Evolutionary conservation across 2,113 vertebrate species (phyloP).

Genomic region (Peromyscus californicus): DNA sequence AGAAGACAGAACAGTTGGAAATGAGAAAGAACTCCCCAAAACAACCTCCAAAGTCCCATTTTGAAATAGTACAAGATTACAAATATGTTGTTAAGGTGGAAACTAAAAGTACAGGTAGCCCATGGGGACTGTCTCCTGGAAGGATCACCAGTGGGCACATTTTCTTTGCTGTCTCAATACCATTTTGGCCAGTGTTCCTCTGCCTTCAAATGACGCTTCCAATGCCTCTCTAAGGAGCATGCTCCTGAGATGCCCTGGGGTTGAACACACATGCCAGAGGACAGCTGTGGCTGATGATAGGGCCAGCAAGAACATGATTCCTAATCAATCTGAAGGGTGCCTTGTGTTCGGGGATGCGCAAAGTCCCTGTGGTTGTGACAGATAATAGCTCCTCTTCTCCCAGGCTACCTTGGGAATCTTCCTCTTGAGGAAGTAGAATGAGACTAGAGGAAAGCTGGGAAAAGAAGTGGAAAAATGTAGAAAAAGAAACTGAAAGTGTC

Average conservation of each 20-base stretch:
- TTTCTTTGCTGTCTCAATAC: not conserved
- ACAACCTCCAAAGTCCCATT: not conserved
- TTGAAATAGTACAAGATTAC: not conserved
- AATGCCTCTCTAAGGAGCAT: not conserved
- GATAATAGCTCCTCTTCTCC: not conserved
- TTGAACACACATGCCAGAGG: not conserved
- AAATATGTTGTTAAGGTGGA: not conserved
- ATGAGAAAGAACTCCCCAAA: not conserved
- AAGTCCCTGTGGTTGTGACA: not conserved
- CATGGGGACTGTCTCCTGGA: not conserved
- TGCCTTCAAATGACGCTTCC: not conserved
- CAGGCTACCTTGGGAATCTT: not conserved
- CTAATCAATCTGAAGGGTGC: not conserved
- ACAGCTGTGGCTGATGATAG: not conserved
- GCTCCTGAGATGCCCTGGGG: not conserved
- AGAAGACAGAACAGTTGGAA: not conserved
- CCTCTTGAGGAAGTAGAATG: not conserved
- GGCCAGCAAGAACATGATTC: not conserved
- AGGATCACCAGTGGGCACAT: not conserved
- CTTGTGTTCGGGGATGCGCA: not conserved
- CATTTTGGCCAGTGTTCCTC: not conserved
- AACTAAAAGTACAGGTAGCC: not conserved
- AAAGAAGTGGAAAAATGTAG: not conserved
- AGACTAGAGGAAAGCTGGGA: not conserved
- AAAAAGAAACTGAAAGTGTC: not conserved